Evolutionary conservation across 2,797 vertebrate species (phyloP).

Genomic region (Cynodonichthys magdalenae): DNA sequence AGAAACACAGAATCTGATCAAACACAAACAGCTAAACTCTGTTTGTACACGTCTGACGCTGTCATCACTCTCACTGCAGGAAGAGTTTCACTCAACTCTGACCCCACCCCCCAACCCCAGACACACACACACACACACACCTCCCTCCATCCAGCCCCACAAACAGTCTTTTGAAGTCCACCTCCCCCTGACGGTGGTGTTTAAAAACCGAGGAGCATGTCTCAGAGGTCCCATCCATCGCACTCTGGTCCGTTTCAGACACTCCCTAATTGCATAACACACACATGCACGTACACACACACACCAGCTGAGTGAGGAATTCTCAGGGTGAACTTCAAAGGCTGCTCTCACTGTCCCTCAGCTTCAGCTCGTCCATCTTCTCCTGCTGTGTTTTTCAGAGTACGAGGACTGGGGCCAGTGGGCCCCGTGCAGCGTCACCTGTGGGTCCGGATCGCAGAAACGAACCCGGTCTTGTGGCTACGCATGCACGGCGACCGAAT

Average conservation of each 20-base stretch:
- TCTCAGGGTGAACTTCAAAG: conserved; percentile 19
- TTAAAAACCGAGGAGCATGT: conserved; percentile 37
- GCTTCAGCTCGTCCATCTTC: neutral
- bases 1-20: too few relatives aligned
- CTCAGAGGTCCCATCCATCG: conserved; percentile 37
- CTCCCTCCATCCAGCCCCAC: too few relatives aligned
- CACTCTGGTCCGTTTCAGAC: conserved; percentile 32
- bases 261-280: conserved; percentile 51
- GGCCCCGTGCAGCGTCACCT: conserved; percentile 88
- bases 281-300: conserved; percentile 22
- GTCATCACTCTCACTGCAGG: conserved; percentile 32
- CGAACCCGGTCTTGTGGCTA: conserved; percentile 89
- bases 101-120: neutral
- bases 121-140: too few relatives aligned
- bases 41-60: neutral
- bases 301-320: conserved; percentile 71
- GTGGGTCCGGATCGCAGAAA: conserved; percentile 88
- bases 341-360: too few relatives aligned
- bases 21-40: too few relatives aligned
- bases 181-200: conserved; percentile 4
- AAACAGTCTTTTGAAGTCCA: neutral
- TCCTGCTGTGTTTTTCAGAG: conserved; percentile 11
- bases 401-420: conserved; percentile 88
- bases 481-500: conserved; percentile 89
- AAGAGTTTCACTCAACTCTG: conserved; percentile 21